These are phyloP conservation scores for Drosophila kuntzei DNA, from an alignment of 2,888 invertebrate genomes.

Conservation along the genomic window DNA sequence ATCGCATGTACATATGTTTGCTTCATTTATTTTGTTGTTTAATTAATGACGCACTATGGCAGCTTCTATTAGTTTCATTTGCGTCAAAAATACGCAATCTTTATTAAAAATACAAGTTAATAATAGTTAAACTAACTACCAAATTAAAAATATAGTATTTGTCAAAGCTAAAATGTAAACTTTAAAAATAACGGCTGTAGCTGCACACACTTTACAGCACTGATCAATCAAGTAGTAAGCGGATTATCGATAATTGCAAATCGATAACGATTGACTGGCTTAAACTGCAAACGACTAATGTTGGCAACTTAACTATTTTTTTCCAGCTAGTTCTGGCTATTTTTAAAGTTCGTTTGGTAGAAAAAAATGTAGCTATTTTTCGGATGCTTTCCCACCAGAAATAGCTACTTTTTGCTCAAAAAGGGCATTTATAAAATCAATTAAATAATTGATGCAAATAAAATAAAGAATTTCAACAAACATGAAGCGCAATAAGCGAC, in stretches of 20 bases:
- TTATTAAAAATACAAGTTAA: slow-evolving; percentile 14
- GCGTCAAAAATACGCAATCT: slow-evolving; percentile 47
- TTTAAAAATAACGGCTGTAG: slow-evolving; percentile 7
- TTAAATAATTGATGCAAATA: slow-evolving; percentile 42
- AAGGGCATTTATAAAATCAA: slow-evolving; percentile 7
- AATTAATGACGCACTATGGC: slow-evolving; percentile 71
- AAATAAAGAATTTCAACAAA: slow-evolving; percentile 47
- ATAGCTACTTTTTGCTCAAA: no score
- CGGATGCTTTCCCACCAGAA: no score
- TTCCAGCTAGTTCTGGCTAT: no score
- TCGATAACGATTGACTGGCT: slow-evolving; percentile 13
- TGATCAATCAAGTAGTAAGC: background rate
- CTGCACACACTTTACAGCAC: slow-evolving; percentile 23
- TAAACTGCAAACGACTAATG: no score
- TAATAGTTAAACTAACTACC: slow-evolving; percentile 1
- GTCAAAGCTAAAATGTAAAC: background rate
- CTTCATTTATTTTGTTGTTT: slow-evolving; percentile 55
- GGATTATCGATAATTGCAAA: slow-evolving; percentile 13
- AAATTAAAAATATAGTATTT: background rate
- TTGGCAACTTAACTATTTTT: no score
- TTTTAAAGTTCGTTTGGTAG: no score
- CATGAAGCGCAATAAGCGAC: slow-evolving; percentile 24
- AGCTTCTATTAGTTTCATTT: slow-evolving; percentile 52
- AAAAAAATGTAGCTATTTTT: no score
- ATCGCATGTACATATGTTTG: slow-evolving; percentile 32